phyloP scores from a whole-genome alignment of 2,888 invertebrate species.

The Aspidapion aeneum region DNA sequence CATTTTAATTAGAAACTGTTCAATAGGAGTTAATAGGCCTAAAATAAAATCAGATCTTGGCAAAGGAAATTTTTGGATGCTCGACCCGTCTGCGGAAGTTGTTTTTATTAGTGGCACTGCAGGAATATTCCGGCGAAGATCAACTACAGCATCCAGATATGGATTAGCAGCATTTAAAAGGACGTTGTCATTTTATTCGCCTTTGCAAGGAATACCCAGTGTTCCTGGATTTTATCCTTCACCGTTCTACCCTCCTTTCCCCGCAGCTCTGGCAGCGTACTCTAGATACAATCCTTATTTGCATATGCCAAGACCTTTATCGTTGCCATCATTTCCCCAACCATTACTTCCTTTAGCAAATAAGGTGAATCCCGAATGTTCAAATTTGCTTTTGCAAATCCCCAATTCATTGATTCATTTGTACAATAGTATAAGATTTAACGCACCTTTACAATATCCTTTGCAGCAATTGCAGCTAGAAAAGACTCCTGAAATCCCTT shows the following conservation, averaged over 20 bases:
- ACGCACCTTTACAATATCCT: slow-evolving; percentile 25
- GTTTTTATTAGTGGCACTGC: slow-evolving; percentile 98
- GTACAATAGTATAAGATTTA: slow-evolving; percentile 36
- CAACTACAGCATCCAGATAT: too few species aligned
- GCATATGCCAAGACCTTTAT: slow-evolving; percentile 50
- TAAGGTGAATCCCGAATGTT: slow-evolving; percentile 47
- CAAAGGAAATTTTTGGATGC: too few species aligned
- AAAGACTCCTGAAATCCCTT: not conserved
- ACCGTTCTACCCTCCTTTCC: slow-evolving; percentile 51
- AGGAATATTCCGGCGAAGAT: slow-evolving; percentile 87
- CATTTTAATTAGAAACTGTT: too few species aligned
- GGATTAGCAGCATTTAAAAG: slow-evolving; percentile 84
- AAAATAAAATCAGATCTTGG: too few species aligned
- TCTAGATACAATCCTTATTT: slow-evolving; percentile 61
- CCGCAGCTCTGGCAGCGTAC: slow-evolving; percentile 58
- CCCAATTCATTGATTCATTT: slow-evolving; percentile 32
- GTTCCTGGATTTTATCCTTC: slow-evolving; percentile 38
- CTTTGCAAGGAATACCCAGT: slow-evolving; percentile 51
- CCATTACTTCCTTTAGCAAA: slow-evolving; percentile 31
- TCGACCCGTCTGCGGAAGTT: too few species aligned
- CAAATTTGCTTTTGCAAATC: slow-evolving; percentile 5
- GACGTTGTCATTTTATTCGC: slow-evolving; percentile 63
- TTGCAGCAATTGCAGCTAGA: not conserved
- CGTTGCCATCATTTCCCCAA: slow-evolving; percentile 42
- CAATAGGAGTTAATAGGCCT: too few species aligned